A percentile compares a stretch with the other conserved stretches of the same genome.
These are phyloP conservation scores for Phyllotis vaccarum DNA, from an alignment of 2,797 vertebrate species.

Conservation along the genomic window DNA sequence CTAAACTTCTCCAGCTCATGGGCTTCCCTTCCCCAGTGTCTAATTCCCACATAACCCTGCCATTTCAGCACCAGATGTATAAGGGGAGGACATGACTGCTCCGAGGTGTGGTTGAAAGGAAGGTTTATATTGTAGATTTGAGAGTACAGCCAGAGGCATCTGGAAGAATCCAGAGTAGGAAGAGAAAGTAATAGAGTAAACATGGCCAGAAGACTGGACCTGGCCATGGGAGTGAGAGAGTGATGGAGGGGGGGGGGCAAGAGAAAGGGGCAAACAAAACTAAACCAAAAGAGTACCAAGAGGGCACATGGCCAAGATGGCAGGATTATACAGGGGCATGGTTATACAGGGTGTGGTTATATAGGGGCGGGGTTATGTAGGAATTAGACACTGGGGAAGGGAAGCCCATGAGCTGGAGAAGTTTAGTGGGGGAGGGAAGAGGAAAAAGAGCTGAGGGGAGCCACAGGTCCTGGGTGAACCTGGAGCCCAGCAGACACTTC, in stretches of 20 bases:
- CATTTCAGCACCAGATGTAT: not conserved
- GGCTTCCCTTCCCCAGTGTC: not conserved
- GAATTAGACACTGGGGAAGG: not conserved
- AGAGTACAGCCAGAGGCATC: not conserved
- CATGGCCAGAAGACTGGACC: not conserved
- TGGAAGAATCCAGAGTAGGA: not conserved
- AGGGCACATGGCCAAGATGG: not conserved
- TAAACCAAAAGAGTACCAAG: not conserved
- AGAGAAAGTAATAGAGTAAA: not conserved
- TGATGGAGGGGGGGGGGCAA: too few relatives aligned
- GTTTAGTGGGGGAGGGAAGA: not conserved
- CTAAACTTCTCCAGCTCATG: not conserved
- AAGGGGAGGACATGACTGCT: not conserved
- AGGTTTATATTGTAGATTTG: not conserved
- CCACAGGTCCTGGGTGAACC: not conserved
- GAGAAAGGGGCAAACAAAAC: not conserved
- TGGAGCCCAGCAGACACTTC: not conserved
- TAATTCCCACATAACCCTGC: not conserved
- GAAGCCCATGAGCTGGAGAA: not conserved
- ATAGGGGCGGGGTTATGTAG: not conserved
- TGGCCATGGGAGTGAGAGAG: not conserved
- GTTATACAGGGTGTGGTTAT: too few relatives aligned
- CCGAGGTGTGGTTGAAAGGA: not conserved
- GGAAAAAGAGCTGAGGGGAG: not conserved
- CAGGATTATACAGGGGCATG: not conserved